Evolutionary conservation across 2,888 invertebrate species (phyloP).

Genomic region (Zygothrica quintamaculata): DNA sequence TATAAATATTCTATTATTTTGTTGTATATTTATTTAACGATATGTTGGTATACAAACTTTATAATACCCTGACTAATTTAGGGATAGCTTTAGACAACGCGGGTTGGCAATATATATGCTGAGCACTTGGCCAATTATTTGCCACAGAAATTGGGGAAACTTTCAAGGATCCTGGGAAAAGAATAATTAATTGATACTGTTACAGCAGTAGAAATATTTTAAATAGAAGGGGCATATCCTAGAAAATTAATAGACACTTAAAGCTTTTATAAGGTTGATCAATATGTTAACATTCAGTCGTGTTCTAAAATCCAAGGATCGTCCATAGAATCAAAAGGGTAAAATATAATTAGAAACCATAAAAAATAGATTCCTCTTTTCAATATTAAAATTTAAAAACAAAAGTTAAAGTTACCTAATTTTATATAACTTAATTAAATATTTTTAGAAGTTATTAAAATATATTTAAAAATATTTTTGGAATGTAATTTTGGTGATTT

Average conservation of each 20-base stretch:
- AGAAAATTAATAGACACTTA: constrained; percentile 54
- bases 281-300: constrained; percentile 21
- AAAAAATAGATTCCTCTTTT: too few species aligned
- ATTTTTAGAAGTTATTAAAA: too few species aligned
- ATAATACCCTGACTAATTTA: constrained; percentile 70
- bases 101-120: constrained; percentile 42
- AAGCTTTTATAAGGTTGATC: constrained; percentile 42
- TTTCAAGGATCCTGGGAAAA: constrained; percentile 21
- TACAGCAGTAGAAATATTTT: constrained; percentile 8
- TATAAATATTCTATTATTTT: constrained; percentile 53
- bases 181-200: constrained; percentile 5
- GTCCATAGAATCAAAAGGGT: neutral
- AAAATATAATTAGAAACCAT: neutral
- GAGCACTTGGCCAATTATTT: constrained; percentile 54
- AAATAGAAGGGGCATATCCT: constrained; percentile 20
- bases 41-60: constrained; percentile 81
- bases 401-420: too few species aligned
- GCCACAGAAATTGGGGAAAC: constrained; percentile 33
- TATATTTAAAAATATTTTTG: neutral
- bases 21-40: constrained; percentile 75
- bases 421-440: too few species aligned
- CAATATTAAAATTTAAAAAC: too few species aligned
- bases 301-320: constrained; percentile 28
- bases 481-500: constrained; percentile 14
- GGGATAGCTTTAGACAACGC: constrained; percentile 57